These are phyloP conservation scores for Leptinotarsa rubiginosa DNA, from an alignment of 2,888 invertebrate species.

Conservation along the genomic window DNA sequence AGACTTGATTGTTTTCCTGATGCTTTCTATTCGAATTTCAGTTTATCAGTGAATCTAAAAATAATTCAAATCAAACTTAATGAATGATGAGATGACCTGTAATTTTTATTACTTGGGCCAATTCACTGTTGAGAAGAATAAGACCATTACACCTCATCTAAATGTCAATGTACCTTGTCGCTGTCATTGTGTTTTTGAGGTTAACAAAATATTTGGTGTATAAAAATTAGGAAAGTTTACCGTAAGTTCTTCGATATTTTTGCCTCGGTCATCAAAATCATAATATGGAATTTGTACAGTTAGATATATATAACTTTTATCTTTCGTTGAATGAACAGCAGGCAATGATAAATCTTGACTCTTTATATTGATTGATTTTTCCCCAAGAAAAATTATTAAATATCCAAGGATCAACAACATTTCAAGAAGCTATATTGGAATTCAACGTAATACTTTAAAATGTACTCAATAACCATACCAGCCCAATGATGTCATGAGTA, in stretches of 20 bases:
- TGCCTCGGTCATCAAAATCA: slow-evolving; percentile 11
- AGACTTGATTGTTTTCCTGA: too few species aligned
- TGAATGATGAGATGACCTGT: too few species aligned
- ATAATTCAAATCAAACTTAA: too few species aligned
- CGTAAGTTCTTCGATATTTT: slow-evolving; percentile 7
- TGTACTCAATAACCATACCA: not conserved
- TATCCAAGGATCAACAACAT: not conserved
- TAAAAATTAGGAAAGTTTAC: slow-evolving; percentile 34
- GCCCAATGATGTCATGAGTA: slow-evolving; percentile 13
- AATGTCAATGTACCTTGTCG: not conserved
- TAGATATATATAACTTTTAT: not conserved
- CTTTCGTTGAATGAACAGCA: not conserved
- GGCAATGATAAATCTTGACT: not conserved
- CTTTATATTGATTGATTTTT: not conserved
- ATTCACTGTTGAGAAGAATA: not conserved
- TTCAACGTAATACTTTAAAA: not conserved
- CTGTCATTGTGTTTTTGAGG: slow-evolving; percentile 32
- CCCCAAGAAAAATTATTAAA: not conserved
- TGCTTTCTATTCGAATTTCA: too few species aligned
- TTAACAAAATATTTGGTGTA: slow-evolving; percentile 31
- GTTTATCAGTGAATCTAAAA: too few species aligned
- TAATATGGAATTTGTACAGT: not conserved
- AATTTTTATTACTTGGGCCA: too few species aligned
- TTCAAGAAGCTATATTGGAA: not conserved
- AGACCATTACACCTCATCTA: not conserved